These are phyloP conservation scores for Halocynthia aurantium DNA, from an alignment of 23 tunicate species.

Conservation along the genomic window DNA sequence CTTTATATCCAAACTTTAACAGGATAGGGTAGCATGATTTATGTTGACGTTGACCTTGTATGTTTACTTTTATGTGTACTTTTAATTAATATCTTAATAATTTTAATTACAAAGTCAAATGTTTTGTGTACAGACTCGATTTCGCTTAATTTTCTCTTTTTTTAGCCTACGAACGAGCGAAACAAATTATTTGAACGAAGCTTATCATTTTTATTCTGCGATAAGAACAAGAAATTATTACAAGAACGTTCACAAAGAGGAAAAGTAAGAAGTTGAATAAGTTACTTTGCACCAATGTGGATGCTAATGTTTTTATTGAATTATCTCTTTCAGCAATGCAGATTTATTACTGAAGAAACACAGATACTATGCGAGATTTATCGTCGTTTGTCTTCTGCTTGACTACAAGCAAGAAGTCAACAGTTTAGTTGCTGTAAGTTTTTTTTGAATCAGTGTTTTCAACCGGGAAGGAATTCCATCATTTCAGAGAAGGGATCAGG, in stretches of 20 bases:
- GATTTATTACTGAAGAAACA: slow-evolving; percentile 65
- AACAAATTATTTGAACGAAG: slow-evolving; percentile 80
- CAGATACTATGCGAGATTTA: slow-evolving; percentile 85
- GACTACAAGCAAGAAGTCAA: slow-evolving; percentile 69
- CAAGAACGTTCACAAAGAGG: slow-evolving; percentile 44
- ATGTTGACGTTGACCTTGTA: too few species aligned
- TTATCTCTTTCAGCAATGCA: slow-evolving; percentile 21
- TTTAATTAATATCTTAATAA: too few species aligned
- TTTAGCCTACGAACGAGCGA: slow-evolving; percentile 80
- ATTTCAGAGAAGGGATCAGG: too few species aligned
- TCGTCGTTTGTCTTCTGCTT: slow-evolving; percentile 74
- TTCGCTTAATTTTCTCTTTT: neutral
- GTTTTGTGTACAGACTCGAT: neutral
- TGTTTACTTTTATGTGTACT: too few species aligned
- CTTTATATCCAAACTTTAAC: too few species aligned
- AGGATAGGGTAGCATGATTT: too few species aligned
- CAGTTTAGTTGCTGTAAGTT: slow-evolving; percentile 35
- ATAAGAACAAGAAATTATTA: slow-evolving; percentile 76
- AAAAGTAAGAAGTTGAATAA: slow-evolving; percentile 21
- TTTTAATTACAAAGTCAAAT: too few species aligned
- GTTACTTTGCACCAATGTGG: too few species aligned
- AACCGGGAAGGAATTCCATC: too few species aligned
- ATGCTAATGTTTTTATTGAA: neutral
- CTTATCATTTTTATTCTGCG: slow-evolving; percentile 89
- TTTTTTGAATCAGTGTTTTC: neutral